These are phyloP conservation scores for Sitodiplosis mosellana DNA, from an alignment of 1,140 invertebrate genomes.

Conservation along the genomic window DNA sequence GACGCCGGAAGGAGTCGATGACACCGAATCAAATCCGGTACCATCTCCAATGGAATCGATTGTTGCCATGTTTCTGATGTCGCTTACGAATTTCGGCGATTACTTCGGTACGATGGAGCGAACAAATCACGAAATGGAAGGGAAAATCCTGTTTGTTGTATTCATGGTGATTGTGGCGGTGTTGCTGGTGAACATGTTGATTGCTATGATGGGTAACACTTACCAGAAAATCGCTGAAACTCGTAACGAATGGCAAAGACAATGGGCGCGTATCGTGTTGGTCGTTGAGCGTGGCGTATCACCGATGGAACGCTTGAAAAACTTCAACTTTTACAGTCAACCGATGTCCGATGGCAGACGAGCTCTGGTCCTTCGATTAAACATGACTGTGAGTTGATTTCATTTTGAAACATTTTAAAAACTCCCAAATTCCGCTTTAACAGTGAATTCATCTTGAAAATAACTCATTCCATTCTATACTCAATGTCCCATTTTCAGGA, in stretches of 20 bases:
- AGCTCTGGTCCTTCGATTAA: slow-evolving; percentile 67
- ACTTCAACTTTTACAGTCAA: slow-evolving; percentile 83
- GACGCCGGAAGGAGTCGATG: slow-evolving; percentile 51
- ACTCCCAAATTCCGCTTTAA: background rate
- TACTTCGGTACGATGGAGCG: slow-evolving; percentile 78
- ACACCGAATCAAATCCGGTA: slow-evolving; percentile 63
- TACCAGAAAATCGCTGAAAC: slow-evolving; percentile 96
- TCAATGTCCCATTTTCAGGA: slow-evolving; percentile 37
- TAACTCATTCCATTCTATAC: slow-evolving; percentile 7
- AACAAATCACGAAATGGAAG: slow-evolving; percentile 73
- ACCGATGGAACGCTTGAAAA: slow-evolving; percentile 63
- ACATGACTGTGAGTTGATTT: slow-evolving; percentile 44
- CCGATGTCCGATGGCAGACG: slow-evolving; percentile 80
- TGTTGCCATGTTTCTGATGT: slow-evolving; percentile 96
- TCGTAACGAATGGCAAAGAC: slow-evolving; percentile 94
- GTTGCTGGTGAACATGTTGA: slow-evolving; percentile 93
- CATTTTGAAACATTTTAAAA: background rate
- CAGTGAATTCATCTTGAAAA: background rate
- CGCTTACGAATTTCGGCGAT: slow-evolving; percentile 87
- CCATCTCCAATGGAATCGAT: slow-evolving; percentile 80
- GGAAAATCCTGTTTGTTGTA: slow-evolving; percentile 79
- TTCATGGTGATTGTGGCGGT: slow-evolving; percentile 95
- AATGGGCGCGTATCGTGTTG: slow-evolving; percentile 95
- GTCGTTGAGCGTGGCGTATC: slow-evolving; percentile 90
- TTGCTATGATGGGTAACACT: slow-evolving; percentile 99